Base-by-base conservation (phyloP, 2,113 vertebrate genomes). In the Limanda limanda region DNA sequence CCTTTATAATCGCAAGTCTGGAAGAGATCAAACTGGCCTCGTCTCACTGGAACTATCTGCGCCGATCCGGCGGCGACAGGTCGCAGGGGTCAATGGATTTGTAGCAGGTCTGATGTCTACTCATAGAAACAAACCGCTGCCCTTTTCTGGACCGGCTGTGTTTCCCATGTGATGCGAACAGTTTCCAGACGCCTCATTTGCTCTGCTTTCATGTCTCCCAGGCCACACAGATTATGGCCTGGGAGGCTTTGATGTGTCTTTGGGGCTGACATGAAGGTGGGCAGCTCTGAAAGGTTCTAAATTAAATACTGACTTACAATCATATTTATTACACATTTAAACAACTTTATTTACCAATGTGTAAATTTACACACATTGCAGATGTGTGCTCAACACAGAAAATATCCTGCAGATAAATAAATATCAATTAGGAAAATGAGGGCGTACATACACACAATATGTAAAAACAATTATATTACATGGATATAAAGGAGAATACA, bases 1-100 rank as follows among this genome's bases (percentile, higher is more conserved):
- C 86, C 76, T 90, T 85, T 78, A 68, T 79, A 78, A 79, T 83
- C 81, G 45, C 63, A 55, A 64, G 54, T 65, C 71, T 67, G 63
- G 37, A 71, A 86, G 35, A 51, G 56, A 80, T 87, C 73, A 64
- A 61, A 59, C 74, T 74, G 13, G 5, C 47, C 45, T 27, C 3
- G 4, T 60, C 62, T 57, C 68, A 37, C 45, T 40, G 56, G 23
- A 68, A 63, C 80, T 51, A 71, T 80, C 71, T 66, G 67, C 51
- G 24, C 67, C 64, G 51, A 52, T 21, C 47, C 3, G 0, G 40
- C 62, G 5, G 54, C 17, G n/a, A 3, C 35, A 23, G 37, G 48
- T 20, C 74, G 17, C 60, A 23, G 58, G 48, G 78, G 61, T 78
- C 18, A 20, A 4, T 0, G n/a, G 18, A 47, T 58, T 37, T 45